Evolutionary conservation across 2,113 vertebrate genomes (phyloP).

Genomic region (Ursus arctos): DNA sequence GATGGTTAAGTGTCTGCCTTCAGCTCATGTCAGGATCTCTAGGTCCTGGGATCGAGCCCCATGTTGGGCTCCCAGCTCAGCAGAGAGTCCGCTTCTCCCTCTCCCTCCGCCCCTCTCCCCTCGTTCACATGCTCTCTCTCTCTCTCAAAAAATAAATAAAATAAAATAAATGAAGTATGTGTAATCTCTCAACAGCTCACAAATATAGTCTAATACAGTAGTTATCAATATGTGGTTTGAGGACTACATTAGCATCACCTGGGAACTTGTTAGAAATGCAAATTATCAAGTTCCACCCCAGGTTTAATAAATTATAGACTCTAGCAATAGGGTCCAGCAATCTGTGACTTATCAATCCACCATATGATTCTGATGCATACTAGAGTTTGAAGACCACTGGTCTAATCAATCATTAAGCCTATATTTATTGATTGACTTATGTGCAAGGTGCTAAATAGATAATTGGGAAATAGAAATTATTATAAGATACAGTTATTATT

Average conservation of each 20-base stretch:
- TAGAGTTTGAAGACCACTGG: conserved; percentile 13
- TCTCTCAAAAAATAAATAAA: too few species aligned
- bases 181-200: conserved; percentile 13
- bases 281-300: not conserved
- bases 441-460: not conserved
- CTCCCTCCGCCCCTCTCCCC: not conserved
- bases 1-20: too few species aligned
- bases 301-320: conserved; percentile 22
- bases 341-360: conserved; percentile 32
- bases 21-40: too few species aligned
- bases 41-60: too few species aligned
- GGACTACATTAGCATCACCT: not conserved
- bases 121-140: not conserved
- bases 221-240: not conserved
- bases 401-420: not conserved
- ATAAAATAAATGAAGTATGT: not conserved
- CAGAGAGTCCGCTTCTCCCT: not conserved
- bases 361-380: not conserved
- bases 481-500: not conserved
- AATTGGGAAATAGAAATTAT: not conserved
- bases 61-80: too few species aligned
- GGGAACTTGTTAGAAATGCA: conserved; percentile 21
- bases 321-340: not conserved
- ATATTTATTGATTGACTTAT: not conserved
- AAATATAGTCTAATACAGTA: not conserved